Conservation (phyloP, 2,113 vertebrate genomes). For the Suricata suricatta region DNA sequence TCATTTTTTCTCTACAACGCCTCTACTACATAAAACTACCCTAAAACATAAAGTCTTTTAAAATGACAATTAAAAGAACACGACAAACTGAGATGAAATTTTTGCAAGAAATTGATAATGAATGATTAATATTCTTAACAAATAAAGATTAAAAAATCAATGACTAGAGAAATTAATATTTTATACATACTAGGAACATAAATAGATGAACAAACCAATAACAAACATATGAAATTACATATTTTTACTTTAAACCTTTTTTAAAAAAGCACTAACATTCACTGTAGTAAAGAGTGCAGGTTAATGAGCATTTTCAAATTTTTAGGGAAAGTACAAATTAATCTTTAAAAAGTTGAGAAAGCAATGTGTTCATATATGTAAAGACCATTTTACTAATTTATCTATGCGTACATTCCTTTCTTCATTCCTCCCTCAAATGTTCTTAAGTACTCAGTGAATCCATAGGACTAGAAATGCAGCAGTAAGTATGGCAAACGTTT, state of each 20-base stretch:
- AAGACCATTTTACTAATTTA: not conserved
- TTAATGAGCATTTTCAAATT: not conserved
- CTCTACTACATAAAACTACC: not conserved
- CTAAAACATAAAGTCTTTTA: not conserved
- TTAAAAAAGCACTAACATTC: not conserved
- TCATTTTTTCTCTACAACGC: not conserved
- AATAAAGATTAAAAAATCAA: not conserved
- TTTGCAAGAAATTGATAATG: not conserved
- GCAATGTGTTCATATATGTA: not conserved
- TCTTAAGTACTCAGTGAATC: not conserved
- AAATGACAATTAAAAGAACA: not conserved
- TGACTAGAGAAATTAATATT: not conserved
- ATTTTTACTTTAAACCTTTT: not conserved
- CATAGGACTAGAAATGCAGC: not conserved
- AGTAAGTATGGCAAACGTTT: not conserved
- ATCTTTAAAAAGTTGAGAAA: not conserved
- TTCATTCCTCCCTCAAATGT: not conserved
- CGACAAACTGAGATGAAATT: not conserved
- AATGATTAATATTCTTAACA: conserved; percentile 9
- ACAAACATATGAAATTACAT: not conserved
- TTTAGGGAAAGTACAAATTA: not conserved
- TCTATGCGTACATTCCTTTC: not conserved
- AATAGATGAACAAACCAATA: not conserved
- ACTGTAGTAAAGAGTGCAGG: not conserved
- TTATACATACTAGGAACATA: not conserved